These are phyloP conservation scores for Alosa alosa DNA, from an alignment of 2,113 vertebrate species.

Conservation along the genomic window DNA sequence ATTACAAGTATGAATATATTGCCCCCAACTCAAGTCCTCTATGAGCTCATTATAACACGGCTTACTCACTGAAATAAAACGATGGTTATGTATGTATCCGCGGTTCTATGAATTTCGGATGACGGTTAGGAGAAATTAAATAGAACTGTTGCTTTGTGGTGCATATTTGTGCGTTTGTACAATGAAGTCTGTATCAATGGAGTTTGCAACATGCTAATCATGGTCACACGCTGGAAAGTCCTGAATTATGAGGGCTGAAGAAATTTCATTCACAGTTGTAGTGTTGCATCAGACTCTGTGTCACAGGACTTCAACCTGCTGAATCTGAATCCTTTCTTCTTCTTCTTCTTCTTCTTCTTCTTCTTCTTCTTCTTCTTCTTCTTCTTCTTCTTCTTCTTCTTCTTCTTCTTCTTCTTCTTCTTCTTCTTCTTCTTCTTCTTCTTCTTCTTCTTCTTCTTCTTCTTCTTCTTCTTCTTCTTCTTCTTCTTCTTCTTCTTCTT, in stretches of 20 bases:
- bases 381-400: not conserved
- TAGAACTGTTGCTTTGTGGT: not conserved
- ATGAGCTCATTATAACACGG: not conserved
- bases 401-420: no score
- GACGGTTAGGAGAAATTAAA: not conserved
- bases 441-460: no score
- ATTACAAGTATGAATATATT: not conserved
- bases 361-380: not conserved
- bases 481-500: not conserved
- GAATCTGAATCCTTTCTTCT: conserved; percentile 7
- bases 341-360: no score
- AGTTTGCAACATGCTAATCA: no score
- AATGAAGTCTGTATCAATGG: not conserved
- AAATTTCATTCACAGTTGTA: not conserved
- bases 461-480: no score
- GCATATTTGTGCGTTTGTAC: not conserved
- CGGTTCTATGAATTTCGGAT: no score
- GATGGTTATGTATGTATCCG: no score
- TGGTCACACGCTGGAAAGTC: not conserved
- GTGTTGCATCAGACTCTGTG: not conserved
- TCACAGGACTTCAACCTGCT: not conserved
- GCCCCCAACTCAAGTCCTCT: not conserved
- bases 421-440: not conserved
- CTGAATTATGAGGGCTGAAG: not conserved
- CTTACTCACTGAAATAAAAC: not conserved